Percentiles rank a stretch among this genome's conserved stretches.
Evolutionary conservation across 2,797 vertebrate species (phyloP).

Genomic region (Gymnothorax javanicus): DNA sequence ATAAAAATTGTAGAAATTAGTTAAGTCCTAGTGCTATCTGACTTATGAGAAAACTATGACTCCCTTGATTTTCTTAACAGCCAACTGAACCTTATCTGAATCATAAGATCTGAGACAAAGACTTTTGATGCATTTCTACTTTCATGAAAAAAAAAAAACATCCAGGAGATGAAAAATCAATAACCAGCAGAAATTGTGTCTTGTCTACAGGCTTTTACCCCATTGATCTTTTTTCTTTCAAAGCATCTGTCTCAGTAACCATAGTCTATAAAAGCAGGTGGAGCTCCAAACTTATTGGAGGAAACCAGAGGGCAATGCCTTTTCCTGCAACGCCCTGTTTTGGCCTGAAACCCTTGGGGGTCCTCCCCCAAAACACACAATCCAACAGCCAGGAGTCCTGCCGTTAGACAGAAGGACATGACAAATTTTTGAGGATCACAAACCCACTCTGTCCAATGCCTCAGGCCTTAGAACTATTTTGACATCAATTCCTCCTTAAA

Average conservation of each 20-base stretch:
- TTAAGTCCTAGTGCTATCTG: background rate
- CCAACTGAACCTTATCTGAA: background rate
- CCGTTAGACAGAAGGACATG: background rate
- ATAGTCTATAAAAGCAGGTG: background rate
- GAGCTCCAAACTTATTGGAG: background rate
- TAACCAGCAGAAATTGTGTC: background rate
- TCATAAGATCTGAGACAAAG: background rate
- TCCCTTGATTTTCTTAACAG: background rate
- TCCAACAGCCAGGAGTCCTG: background rate
- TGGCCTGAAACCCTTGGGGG: background rate
- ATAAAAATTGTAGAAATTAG: background rate
- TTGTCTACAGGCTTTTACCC: constrained; percentile 4
- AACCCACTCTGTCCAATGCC: background rate
- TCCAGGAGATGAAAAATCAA: background rate
- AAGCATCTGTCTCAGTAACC: constrained; percentile 1
- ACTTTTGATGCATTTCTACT: background rate
- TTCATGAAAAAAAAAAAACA: background rate
- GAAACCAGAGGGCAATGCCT: constrained; percentile 1
- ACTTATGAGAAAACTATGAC: background rate
- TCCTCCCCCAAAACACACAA: background rate
- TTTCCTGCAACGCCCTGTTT: background rate
- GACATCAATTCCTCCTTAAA: background rate
- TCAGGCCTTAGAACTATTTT: background rate
- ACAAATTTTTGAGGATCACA: background rate
- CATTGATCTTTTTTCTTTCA: background rate